Percentiles rank a stretch among this genome's conserved stretches.
These are phyloP conservation scores for Andrena minutula DNA, from an alignment of 2,888 invertebrate species.

Conservation along the genomic window DNA sequence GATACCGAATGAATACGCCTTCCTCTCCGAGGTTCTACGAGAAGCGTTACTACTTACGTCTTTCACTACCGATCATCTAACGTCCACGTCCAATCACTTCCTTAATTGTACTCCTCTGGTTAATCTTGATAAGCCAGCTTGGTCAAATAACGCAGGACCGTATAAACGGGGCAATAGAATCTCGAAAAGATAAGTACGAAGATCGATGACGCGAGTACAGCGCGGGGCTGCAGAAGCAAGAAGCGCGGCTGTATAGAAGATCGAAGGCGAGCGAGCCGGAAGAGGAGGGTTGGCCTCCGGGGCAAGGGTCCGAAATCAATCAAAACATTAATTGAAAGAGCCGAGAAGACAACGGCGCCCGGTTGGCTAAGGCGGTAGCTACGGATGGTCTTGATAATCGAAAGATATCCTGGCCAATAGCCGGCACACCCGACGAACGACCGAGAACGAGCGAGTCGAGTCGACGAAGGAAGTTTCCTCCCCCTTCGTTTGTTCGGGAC, in stretches of 20 bases:
- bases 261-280: constrained; percentile 35
- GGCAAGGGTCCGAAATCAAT: constrained; percentile 82
- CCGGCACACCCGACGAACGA: constrained; percentile 62
- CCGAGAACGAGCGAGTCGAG: constrained; percentile 19
- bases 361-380: constrained; percentile 78
- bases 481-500: constrained; percentile 50
- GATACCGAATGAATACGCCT: neutral
- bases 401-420: constrained; percentile 82
- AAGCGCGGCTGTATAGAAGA: constrained; percentile 34
- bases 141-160: constrained; percentile 22
- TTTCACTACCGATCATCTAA: too few species aligned
- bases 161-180: constrained; percentile 31
- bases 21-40: too few species aligned
- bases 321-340: constrained; percentile 85
- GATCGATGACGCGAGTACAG: constrained; percentile 40
- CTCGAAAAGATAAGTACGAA: constrained; percentile 49
- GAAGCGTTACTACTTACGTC: too few species aligned
- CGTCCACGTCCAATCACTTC: too few species aligned
- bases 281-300: constrained; percentile 55
- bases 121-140: neutral
- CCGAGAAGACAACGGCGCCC: constrained; percentile 82
- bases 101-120: too few species aligned
- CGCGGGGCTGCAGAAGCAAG: constrained; percentile 24
- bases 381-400: constrained; percentile 83
- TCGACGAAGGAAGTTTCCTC: constrained; percentile 59